Evolutionary conservation across 1,140 invertebrate genomes (phyloP), one percentile per base, ranked within the genome.

Genomic region (Lordiphosa stackelbergi): DNA sequence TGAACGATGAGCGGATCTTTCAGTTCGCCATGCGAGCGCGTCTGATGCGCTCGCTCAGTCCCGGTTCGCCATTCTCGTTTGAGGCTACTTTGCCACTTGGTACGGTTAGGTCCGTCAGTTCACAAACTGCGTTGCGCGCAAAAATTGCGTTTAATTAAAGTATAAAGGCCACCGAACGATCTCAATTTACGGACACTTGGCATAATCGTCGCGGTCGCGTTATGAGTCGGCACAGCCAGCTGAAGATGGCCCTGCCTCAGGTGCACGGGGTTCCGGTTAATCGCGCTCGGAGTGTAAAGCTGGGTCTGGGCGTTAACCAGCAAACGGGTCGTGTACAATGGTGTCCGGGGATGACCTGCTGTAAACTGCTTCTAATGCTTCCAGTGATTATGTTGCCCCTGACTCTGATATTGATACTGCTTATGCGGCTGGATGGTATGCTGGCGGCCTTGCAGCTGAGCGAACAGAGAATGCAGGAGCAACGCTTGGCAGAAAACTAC

Each of bases 261-360:
- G 70, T 85, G 36, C 81, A 85, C 43, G 47, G 53, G 7, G 9
- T 31, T n/a, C n/a, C 53, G 12, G 19, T 12, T 12, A 4, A 35
- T 40, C 37, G 52, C 41, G 48, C 24, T 2, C 31, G 6, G n/a
- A 48, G 68, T n/a, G 55, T 78, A 5, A 79, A 70, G 38, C 42
- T 87, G 48, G 69, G 75, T 4, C 49, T 87, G 19, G 85, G 86
- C 6, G 73, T 87, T 6, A 87, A 87, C 51, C 62, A 70, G 49
- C 73, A 70, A n/a, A 87, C 81, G 5, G 86, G 86, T 12, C 86
- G 86, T 2, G 46, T 87, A n/a, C 86, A 87, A 45, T 87, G 86
- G 86, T 87, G 86, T 74, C 84, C 86, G 4, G 85, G 84, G 28
- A 51, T 84, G 56, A 86, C 78, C 10, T 87, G 84, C 48, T 85